Evolutionary conservation across 2,888 invertebrate species (phyloP).

Genomic region (Linyphia triangularis): DNA sequence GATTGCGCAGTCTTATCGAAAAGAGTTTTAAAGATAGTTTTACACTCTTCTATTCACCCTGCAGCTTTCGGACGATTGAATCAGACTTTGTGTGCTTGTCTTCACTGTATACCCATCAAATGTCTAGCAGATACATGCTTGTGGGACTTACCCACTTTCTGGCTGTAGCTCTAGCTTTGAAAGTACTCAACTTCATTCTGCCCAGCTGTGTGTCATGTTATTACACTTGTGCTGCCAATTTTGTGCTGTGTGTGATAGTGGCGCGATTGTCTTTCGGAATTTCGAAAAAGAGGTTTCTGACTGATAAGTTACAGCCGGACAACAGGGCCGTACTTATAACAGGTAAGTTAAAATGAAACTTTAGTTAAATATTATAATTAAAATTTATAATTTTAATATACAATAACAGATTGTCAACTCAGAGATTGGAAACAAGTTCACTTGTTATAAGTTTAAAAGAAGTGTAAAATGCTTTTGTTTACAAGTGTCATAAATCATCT

Average conservation of each 20-base stretch:
- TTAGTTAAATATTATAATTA: too few species aligned
- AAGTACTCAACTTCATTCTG: not conserved
- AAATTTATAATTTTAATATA: not conserved
- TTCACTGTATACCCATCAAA: not conserved
- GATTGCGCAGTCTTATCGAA: too few species aligned
- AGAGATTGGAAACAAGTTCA: not conserved
- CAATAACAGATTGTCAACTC: not conserved
- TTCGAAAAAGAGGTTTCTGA: slow-evolving; percentile 18
- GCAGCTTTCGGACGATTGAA: too few species aligned
- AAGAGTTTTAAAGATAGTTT: too few species aligned
- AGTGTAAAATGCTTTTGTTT: too few species aligned
- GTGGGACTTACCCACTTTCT: slow-evolving; percentile 19
- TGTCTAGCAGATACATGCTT: slow-evolving; percentile 1
- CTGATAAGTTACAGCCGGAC: slow-evolving; percentile 35
- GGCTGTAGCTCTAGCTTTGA: not conserved
- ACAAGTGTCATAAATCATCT: too few species aligned
- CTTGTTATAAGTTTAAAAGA: not conserved
- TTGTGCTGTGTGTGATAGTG: not conserved
- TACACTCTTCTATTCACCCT: too few species aligned
- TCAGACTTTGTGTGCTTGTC: too few species aligned
- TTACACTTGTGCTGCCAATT: slow-evolving; percentile 2
- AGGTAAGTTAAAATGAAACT: slow-evolving; percentile 41
- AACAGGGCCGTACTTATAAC: slow-evolving; percentile 53
- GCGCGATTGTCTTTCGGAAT: slow-evolving; percentile 23
- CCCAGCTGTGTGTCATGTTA: slow-evolving; percentile 81